phyloP scores from a whole-genome alignment of 2,113 vertebrate genomes.

The Myrmecobius fasciatus region DNA sequence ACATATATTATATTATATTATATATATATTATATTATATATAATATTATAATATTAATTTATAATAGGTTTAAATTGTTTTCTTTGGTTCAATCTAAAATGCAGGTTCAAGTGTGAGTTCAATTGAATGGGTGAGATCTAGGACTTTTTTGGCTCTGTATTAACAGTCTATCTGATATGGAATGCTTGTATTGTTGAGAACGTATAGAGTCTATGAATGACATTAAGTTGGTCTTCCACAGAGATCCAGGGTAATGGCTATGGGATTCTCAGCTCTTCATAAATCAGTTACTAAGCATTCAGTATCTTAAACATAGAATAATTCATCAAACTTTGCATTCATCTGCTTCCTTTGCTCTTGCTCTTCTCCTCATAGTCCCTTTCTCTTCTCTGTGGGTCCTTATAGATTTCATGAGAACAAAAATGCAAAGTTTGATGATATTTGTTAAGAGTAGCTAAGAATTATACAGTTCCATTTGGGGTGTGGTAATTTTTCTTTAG shows the following conservation, averaged over 20 bases:
- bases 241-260: neutral
- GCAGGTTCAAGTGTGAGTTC: neutral
- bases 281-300: neutral
- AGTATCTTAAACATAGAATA: neutral
- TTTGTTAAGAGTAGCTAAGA: neutral
- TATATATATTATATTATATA: too few species aligned
- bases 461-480: neutral
- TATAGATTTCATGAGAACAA: neutral
- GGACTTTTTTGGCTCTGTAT: neutral
- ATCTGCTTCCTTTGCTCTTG: neutral
- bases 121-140: neutral
- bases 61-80: neutral
- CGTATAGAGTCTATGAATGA: too few species aligned
- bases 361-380: neutral
- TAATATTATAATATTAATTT: too few species aligned
- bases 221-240: neutral
- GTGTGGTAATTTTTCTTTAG: neutral
- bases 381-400: neutral
- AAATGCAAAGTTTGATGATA: neutral
- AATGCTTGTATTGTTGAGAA: neutral
- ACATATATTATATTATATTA: too few species aligned
- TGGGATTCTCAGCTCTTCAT: neutral
- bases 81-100: neutral
- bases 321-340: neutral
- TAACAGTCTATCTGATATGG: neutral